A percentile compares a stretch with the other conserved stretches of the same genome.
These are phyloP conservation scores for Helostoma temminkii DNA, from an alignment of 2,797 vertebrate genomes.

Conservation along the genomic window DNA sequence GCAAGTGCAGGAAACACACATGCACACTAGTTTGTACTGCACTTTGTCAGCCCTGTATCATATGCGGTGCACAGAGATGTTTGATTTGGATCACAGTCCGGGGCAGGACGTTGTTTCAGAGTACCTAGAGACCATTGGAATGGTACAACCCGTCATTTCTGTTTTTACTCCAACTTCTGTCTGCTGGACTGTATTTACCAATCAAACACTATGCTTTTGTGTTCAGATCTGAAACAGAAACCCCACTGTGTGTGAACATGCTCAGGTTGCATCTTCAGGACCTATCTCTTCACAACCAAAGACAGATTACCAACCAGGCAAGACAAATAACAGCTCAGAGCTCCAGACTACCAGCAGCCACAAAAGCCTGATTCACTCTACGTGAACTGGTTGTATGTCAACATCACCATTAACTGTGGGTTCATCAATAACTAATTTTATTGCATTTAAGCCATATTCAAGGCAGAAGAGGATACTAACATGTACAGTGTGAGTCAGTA, in stretches of 20 bases:
- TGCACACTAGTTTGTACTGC: conserved; percentile 1
- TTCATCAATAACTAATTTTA: too few species aligned
- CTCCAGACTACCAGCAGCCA: not conserved
- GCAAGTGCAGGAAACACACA: conserved; percentile 27
- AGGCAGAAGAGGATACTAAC: too few species aligned
- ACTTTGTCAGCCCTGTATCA: conserved; percentile 5
- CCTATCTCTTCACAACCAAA: not conserved
- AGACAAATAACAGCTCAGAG: not conserved
- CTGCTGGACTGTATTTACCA: not conserved
- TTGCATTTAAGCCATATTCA: too few species aligned
- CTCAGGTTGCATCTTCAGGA: not conserved
- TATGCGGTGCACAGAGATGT: conserved; percentile 21
- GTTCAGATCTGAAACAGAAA: not conserved
- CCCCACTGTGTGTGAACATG: not conserved
- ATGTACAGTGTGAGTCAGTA: not conserved
- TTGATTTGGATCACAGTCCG: conserved; percentile 53
- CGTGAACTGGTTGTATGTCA: too few species aligned
- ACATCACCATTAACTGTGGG: too few species aligned
- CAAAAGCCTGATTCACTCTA: too few species aligned
- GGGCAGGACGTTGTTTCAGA: conserved; percentile 45
- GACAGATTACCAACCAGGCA: too few species aligned
- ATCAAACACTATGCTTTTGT: not conserved
- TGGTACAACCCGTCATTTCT: conserved; percentile 19
- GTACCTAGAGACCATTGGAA: conserved; percentile 31
- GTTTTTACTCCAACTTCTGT: not conserved